These are phyloP conservation scores for Pseudochirops cupreus DNA, from an alignment of 2,797 vertebrate genomes.

Conservation along the genomic window DNA sequence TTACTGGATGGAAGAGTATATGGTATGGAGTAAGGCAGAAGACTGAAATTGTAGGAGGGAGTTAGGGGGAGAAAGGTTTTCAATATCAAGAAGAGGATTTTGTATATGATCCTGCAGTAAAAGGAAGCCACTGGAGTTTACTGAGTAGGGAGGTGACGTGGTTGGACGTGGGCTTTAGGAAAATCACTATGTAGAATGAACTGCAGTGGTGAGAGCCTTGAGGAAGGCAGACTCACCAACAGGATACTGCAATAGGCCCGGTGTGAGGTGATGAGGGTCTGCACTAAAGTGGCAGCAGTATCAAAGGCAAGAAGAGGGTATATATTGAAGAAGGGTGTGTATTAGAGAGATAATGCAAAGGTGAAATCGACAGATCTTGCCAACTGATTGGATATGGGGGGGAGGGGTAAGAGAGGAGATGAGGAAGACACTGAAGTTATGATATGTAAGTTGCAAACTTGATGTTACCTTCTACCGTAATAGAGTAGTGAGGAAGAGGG, in stretches of 20 bases:
- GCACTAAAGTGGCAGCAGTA: not conserved
- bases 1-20: not conserved
- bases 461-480: not conserved
- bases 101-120: not conserved
- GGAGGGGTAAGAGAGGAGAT: not conserved
- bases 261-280: not conserved
- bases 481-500: not conserved
- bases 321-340: not conserved
- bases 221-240: not conserved
- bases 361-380: not conserved
- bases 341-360: not conserved
- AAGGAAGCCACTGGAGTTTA: not conserved
- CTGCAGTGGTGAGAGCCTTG: not conserved
- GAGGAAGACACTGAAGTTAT: not conserved
- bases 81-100: not conserved
- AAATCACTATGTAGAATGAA: not conserved
- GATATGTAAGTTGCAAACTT: not conserved
- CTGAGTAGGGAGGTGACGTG: not conserved
- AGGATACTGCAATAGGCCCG: not conserved
- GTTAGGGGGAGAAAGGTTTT: not conserved
- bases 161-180: not conserved
- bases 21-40: not conserved
- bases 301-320: not conserved
- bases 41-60: not conserved
- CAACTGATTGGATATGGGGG: not conserved